Evolutionary conservation across 2,797 vertebrate species (phyloP).

Genomic region (Chromis chromis): DNA sequence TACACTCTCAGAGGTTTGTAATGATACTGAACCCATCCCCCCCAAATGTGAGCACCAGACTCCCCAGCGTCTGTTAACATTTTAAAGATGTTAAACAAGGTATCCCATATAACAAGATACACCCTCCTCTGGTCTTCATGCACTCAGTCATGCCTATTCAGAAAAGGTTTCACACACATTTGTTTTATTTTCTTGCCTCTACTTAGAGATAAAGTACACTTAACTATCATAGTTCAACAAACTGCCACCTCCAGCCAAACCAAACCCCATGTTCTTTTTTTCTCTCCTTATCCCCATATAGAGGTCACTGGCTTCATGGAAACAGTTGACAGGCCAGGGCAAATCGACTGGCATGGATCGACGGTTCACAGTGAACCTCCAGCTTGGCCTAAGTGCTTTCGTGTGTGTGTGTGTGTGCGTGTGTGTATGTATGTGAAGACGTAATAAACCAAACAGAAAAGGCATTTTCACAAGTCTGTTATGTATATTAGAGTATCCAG

Average conservation of each 20-base stretch:
- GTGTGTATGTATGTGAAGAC: conserved; percentile 17
- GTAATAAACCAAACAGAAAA: conserved; percentile 68
- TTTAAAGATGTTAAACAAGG: conserved; percentile 44
- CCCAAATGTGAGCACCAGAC: background rate
- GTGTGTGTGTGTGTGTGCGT: conserved; percentile 66
- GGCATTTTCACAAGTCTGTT: conserved; percentile 43
- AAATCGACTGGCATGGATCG: conserved; percentile 81
- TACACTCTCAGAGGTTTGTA: conserved; percentile 44
- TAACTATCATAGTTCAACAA: conserved; percentile 34
- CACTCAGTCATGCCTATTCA: conserved; percentile 7
- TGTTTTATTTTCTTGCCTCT: conserved; percentile 37
- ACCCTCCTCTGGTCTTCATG: conserved; percentile 1
- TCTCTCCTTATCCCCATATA: conserved; percentile 55
- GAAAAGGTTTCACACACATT: conserved; percentile 16
- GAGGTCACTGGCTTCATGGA: conserved; percentile 76
- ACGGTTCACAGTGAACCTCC: conserved; percentile 73
- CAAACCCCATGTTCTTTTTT: conserved; percentile 7
- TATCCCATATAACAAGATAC: conserved; percentile 31
- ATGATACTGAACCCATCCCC: conserved; percentile 30
- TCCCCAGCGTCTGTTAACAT: conserved; percentile 17
- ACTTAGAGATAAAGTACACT: conserved; percentile 49
- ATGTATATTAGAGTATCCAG: background rate
- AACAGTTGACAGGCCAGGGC: conserved; percentile 75
- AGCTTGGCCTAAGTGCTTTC: conserved; percentile 76
- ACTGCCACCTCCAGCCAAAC: conserved; percentile 20